Evolutionary conservation across 2,113 vertebrate genomes (phyloP).

Genomic region (Gopherus evgoodei): DNA sequence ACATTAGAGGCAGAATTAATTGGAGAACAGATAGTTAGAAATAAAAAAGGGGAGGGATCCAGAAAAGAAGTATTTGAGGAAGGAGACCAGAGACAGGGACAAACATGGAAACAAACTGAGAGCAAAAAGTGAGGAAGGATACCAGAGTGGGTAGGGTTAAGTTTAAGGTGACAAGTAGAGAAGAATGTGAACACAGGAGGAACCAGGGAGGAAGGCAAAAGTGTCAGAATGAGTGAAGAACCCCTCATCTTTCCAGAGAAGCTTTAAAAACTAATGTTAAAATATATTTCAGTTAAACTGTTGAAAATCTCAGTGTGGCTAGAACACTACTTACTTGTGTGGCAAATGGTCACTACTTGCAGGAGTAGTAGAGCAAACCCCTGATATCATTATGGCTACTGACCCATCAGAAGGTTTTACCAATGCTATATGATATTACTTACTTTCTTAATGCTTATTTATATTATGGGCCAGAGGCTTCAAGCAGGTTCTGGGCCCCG

Average conservation of each 20-base stretch:
- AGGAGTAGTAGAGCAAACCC: neutral
- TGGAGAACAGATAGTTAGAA: neutral
- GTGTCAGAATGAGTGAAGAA: neutral
- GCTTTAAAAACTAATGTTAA: neutral
- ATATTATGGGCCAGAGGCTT: neutral
- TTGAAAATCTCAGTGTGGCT: neutral
- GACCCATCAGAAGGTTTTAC: neutral
- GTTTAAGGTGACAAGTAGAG: neutral
- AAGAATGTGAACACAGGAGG: neutral
- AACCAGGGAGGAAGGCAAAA: neutral
- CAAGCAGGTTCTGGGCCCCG: rapidly evolving
- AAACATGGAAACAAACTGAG: neutral
- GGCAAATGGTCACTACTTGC: neutral
- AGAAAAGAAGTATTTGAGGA: neutral
- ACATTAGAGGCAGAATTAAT: neutral
- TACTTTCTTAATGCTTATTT: neutral
- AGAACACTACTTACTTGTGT: neutral
- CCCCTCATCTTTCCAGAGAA: neutral
- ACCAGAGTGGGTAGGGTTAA: neutral
- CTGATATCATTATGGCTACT: neutral
- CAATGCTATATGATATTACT: neutral
- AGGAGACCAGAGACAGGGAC: neutral
- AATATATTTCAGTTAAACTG: neutral
- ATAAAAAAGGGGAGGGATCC: neutral
- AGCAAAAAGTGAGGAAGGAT: neutral